These are phyloP conservation scores for Acanthacorydalis orientalis DNA, from an alignment of 2,888 invertebrate species.

Conservation along the genomic window DNA sequence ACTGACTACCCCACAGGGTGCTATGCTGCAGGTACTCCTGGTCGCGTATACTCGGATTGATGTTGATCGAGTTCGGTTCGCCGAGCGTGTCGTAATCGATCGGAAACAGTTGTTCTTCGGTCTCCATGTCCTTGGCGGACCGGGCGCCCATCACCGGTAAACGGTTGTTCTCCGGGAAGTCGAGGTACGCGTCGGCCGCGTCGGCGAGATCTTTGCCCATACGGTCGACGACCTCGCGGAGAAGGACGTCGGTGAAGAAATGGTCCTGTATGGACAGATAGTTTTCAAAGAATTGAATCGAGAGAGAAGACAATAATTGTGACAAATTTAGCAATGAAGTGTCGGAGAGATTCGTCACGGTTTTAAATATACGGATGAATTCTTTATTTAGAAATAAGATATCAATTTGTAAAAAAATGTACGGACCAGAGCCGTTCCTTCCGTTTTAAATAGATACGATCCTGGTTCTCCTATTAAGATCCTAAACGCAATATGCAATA, in stretches of 20 bases:
- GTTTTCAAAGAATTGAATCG: too few species aligned
- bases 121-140: slow-evolving; percentile 33
- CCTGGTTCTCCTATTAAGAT: too few species aligned
- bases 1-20: slow-evolving; percentile 45
- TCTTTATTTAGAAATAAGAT: too few species aligned
- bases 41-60: slow-evolving; percentile 67
- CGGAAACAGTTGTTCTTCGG: slow-evolving; percentile 32
- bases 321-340: too few species aligned
- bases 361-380: too few species aligned
- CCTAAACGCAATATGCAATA: too few species aligned
- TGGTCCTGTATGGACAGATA: slow-evolving; percentile 29
- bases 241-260: slow-evolving; percentile 49
- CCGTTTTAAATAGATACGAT: too few species aligned
- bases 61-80: slow-evolving; percentile 36
- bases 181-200: slow-evolving; percentile 43
- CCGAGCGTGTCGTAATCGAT: slow-evolving; percentile 58
- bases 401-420: too few species aligned
- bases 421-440: too few species aligned
- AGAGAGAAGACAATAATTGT: too few species aligned
- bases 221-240: slow-evolving; percentile 60
- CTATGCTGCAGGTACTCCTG: slow-evolving; percentile 79
- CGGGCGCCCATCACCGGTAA: slow-evolving; percentile 20
- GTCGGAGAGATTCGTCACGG: too few species aligned
- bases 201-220: slow-evolving; percentile 61
- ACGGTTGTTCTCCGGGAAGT: slow-evolving; percentile 32